Conservation (phyloP, 2,797 vertebrate species). For the Mormyrus proboscirostris region DNA sequence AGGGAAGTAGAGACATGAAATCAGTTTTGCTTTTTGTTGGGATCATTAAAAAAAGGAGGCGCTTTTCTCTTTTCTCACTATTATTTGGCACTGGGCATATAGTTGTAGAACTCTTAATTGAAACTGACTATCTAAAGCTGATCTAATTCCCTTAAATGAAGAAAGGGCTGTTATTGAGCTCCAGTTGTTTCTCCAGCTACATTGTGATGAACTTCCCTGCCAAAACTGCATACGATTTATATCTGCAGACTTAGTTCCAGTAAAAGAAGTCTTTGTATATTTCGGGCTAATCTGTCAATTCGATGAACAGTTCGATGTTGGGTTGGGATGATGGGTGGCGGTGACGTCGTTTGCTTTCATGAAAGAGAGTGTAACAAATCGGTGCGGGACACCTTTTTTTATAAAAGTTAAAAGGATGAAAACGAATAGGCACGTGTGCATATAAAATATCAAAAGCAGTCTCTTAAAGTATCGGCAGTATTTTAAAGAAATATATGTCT, state of each 20-base stretch:
- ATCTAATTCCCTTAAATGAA: background rate
- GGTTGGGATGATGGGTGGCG: background rate
- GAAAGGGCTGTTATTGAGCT: background rate
- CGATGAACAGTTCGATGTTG: background rate
- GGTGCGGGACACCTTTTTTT: background rate
- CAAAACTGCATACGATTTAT: background rate
- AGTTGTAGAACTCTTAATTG: background rate
- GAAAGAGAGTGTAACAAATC: background rate
- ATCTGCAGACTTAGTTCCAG: background rate
- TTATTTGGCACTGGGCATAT: background rate
- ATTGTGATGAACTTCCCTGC: background rate
- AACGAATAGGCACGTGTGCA: background rate
- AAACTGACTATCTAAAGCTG: constrained; percentile 1
- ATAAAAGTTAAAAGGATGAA: background rate
- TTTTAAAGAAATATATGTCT: background rate
- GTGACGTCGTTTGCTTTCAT: background rate
- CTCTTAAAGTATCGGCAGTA: background rate
- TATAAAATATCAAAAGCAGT: background rate
- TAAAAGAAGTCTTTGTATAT: background rate
- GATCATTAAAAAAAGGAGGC: background rate
- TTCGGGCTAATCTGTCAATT: background rate
- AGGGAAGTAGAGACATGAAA: background rate
- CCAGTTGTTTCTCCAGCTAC: background rate
- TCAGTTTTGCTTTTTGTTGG: constrained; percentile 17
- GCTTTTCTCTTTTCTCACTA: background rate